Evolutionary conservation across 2,797 vertebrate genomes (phyloP), one percentile per base, ranked within the genome.

Genomic region (Propithecus deckenii): DNA sequence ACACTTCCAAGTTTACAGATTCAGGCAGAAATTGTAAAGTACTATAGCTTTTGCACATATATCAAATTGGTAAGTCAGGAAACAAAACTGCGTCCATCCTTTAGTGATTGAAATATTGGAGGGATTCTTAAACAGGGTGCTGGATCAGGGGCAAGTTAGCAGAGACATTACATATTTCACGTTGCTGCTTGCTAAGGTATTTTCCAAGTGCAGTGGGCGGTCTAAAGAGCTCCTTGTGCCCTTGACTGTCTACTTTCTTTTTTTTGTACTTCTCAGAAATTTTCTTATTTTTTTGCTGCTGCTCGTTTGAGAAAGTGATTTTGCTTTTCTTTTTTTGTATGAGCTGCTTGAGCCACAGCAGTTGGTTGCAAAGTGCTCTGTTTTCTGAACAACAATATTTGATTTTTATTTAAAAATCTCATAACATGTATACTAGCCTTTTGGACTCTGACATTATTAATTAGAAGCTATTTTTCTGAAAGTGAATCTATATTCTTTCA

Each of bases 391-490:
- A 96, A 95, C 95, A 78, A 88, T 96, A 74, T 81, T 86, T 95
- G 43, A 81, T 88, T 96, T 96, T 96, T 95, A 94, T 98, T 97
- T 97, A 11, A 86, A 97, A 97, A 97, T 95, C 91, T 50, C 22
- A 96, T 97, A 90, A 55, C 94, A 97, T 97, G 94, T 98, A 98
- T 89, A 95, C 97, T 98, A 95, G 97, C 97, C 97, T 98, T 98
- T 98, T 97, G 97, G 97, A 98, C 98, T 98, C 96, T 96, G 90
- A 95, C 97, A 96, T 97, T 98, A 97, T 96, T 98, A 97, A 97
- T 97, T 98, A 98, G 97, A 98, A 98, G 96, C 97, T 98, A 98
- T 98, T 98, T 98, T 98, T 98, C 98, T 98, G 97, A 98, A 97
- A 96, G 96, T 55, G 35, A 97, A 98, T 97, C 97, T 98, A 97